Evolutionary conservation across 1,140 invertebrate genomes (phyloP).

Genomic region (Drosophila equinoxialis): DNA sequence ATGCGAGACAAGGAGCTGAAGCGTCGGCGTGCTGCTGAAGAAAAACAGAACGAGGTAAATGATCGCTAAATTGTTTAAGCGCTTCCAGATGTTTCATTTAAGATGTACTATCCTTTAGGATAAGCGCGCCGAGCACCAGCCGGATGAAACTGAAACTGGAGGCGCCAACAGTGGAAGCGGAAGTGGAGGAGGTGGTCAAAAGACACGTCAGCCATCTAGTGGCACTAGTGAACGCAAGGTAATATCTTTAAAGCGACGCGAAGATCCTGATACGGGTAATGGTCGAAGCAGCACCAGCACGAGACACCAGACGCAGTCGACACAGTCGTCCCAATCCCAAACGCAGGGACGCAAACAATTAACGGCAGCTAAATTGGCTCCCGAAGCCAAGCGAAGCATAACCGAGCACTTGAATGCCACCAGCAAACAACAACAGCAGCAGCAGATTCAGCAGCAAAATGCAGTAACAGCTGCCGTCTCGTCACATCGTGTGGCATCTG

Average conservation of each 20-base stretch:
- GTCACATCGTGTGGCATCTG: constrained; percentile 13
- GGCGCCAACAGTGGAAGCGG: constrained; percentile 10
- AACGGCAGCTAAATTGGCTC: constrained; percentile 78
- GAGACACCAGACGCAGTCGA: constrained; percentile 26
- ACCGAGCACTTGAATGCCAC: constrained; percentile 67
- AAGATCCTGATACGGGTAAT: constrained; percentile 51
- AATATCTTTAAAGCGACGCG: constrained; percentile 77
- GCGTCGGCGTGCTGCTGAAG: constrained; percentile 85
- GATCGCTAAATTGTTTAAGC: background rate
- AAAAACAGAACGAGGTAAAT: constrained; percentile 79
- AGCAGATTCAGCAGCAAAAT: constrained; percentile 48
- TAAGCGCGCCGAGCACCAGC: constrained; percentile 70
- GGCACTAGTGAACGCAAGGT: constrained; percentile 72
- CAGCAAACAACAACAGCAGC: constrained; percentile 53
- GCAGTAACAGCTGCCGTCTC: constrained; percentile 15
- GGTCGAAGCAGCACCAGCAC: constrained; percentile 25
- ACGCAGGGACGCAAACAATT: constrained; percentile 60
- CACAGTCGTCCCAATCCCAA: constrained; percentile 13
- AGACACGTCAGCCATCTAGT: constrained; percentile 47
- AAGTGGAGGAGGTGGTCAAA: constrained; percentile 39
- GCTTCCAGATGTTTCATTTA: background rate
- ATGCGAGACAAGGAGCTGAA: constrained; percentile 86
- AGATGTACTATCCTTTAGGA: constrained; percentile 42
- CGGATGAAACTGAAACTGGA: constrained; percentile 53
- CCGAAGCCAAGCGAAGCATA: constrained; percentile 75